phyloP scores from a whole-genome alignment of 2,888 invertebrate genomes.

The Nesidiocoris tenuis region DNA sequence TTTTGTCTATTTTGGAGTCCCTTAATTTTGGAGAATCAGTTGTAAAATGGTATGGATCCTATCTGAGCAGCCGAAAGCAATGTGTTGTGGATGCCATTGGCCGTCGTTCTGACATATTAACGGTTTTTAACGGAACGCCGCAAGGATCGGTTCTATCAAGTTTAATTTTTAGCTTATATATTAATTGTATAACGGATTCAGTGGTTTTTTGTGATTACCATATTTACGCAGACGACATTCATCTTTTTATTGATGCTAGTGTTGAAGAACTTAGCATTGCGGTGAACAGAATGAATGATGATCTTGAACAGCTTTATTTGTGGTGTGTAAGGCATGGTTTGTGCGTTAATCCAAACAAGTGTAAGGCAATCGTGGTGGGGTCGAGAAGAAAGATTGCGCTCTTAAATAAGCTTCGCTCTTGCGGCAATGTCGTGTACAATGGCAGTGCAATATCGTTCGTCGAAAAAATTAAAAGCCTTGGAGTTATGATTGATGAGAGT shows the following conservation, averaged over 20 bases:
- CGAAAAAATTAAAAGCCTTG: background rate
- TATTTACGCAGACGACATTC: background rate
- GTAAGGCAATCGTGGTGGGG: background rate
- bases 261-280: background rate
- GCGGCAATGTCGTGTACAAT: background rate
- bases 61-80: background rate
- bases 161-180: slow-evolving; percentile 6
- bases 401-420: background rate
- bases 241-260: background rate
- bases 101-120: background rate
- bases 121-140: background rate
- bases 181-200: background rate
- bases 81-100: background rate
- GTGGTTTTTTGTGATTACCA: background rate
- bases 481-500: background rate
- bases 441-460: background rate
- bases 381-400: background rate
- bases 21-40: background rate
- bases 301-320: background rate
- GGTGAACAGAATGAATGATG: background rate
- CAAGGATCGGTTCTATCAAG: slow-evolving; percentile 4
- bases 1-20: background rate
- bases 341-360: background rate
- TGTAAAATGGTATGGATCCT: background rate
- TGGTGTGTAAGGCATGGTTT: background rate